Evolutionary conservation across 2,888 invertebrate genomes (phyloP), one percentile per base, ranked within the genome.

Genomic region (Gandaritis pyraliata): DNA sequence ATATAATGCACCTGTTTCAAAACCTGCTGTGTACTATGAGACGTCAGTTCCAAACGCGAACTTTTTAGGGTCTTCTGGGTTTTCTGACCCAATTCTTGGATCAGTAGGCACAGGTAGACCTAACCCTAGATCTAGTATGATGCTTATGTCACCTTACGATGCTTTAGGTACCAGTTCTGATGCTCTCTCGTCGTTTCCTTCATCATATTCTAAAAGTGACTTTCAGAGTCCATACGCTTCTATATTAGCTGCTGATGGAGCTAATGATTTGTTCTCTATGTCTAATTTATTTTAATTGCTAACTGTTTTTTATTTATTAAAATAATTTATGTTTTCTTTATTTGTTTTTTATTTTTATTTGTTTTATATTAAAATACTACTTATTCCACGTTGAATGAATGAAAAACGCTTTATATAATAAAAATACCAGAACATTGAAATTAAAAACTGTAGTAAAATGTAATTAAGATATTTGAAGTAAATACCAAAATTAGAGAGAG

Each of bases 71-170:
- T 43, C 67, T 0, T 58, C 65, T n/a, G 53, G 62, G 66, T 41
- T 60, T 43, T 13, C 54, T 6, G 67, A 67, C 4, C 64, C 64
- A 10, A n/a, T 47, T 10, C 41, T 52, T 33, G 60, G 56, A n/a
- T 53, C 58, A 0, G 8, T 61, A 16, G 8, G 53, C 8, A 29
- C 69, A 0, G 56, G 30, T 12, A 63, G 61, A 13, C 64, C 65
- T 1, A 70, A 68, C 13, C 66, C 75, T 2, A 76, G 81, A n/a
- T 70, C 69, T 10, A 76, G 73, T 18, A 66, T 78, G 57, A 62
- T 71, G 12, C 51, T 85, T 0, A 82, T 82, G 79, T 85, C 85
- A 0, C 85, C 85, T 0, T 85, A 85, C 36, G 85, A 85, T 62
- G 82, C 81, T 0, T 66, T 85, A 12, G 71, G 70, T 0, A 64